Conservation (phyloP, 2,113 vertebrate genomes). For the Syngnathus floridae region DNA sequence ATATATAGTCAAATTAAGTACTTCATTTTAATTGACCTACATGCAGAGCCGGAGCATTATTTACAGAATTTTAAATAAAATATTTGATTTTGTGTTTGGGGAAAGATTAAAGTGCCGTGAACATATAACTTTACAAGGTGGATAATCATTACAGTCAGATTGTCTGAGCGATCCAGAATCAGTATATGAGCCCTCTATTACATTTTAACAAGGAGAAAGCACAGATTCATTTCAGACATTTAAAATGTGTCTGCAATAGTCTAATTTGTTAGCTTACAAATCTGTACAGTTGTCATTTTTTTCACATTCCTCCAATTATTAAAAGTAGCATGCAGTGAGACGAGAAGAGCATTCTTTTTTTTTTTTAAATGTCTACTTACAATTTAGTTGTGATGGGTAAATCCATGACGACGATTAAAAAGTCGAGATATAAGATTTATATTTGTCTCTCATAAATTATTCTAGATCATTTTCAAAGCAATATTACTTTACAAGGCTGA, state of each 20-base stretch:
- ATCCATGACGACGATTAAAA: slow-evolving; percentile 32
- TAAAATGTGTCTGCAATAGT: background rate
- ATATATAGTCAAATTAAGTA: slow-evolving; percentile 16
- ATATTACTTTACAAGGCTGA: slow-evolving; percentile 51
- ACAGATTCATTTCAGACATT: background rate
- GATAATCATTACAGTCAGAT: background rate
- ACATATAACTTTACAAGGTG: background rate
- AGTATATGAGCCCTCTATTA: background rate
- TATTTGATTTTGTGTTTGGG: slow-evolving; percentile 10
- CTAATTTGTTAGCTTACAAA: background rate
- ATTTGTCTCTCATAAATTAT: slow-evolving; percentile 32
- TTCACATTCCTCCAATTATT: background rate
- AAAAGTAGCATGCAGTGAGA: slow-evolving; percentile 13
- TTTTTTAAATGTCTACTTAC: slow-evolving; percentile 40
- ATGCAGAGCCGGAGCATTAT: background rate
- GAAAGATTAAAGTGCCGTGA: no score
- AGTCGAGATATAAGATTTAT: slow-evolving; percentile 13
- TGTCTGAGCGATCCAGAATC: background rate
- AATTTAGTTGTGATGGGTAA: slow-evolving; percentile 40
- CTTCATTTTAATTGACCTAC: slow-evolving; percentile 14
- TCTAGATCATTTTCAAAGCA: slow-evolving; percentile 43
- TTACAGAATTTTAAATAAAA: slow-evolving; percentile 11
- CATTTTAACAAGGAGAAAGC: background rate
- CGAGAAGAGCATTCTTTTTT: slow-evolving; percentile 5
- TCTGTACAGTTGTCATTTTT: background rate